Evolutionary conservation across 1,140 invertebrate genomes (phyloP).

Genomic region (Megalonaias nervosa): DNA sequence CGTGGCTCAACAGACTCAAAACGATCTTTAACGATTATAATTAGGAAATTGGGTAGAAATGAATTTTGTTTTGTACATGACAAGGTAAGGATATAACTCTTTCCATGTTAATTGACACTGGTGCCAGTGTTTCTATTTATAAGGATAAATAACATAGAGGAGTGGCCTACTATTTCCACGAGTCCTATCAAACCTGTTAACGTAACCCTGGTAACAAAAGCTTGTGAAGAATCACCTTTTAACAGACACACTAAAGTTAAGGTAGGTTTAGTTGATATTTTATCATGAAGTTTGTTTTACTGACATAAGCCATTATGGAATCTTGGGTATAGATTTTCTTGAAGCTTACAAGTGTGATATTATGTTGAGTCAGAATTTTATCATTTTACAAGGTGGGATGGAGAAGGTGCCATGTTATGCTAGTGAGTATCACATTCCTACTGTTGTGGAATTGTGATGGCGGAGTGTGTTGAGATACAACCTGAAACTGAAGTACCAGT

Average conservation of each 20-base stretch:
- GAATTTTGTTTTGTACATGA: not conserved
- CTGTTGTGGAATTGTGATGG: constrained; percentile 1
- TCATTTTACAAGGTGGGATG: not conserved
- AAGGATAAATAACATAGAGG: no score
- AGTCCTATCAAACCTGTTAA: no score
- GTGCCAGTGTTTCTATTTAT: not conserved
- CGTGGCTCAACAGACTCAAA: not conserved
- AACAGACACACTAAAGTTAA: no score
- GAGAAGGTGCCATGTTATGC: not conserved
- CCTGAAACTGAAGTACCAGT: constrained; percentile 15
- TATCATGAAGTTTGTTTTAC: not conserved
- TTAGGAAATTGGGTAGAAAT: not conserved
- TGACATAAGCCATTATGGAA: constrained; percentile 18
- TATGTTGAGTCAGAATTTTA: not conserved
- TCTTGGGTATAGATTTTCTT: constrained; percentile 30
- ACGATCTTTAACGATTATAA: not conserved
- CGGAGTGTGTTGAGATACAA: constrained; percentile 10
- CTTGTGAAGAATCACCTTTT: no score
- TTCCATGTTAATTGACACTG: constrained; percentile 26
- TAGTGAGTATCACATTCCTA: not conserved
- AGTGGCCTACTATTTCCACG: no score
- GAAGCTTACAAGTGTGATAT: constrained; percentile 1
- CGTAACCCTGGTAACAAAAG: no score
- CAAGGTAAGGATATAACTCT: not conserved
- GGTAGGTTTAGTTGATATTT: no score